Evolutionary conservation across 1,140 invertebrate genomes (phyloP).

Genomic region (Drosophila asahinai): DNA sequence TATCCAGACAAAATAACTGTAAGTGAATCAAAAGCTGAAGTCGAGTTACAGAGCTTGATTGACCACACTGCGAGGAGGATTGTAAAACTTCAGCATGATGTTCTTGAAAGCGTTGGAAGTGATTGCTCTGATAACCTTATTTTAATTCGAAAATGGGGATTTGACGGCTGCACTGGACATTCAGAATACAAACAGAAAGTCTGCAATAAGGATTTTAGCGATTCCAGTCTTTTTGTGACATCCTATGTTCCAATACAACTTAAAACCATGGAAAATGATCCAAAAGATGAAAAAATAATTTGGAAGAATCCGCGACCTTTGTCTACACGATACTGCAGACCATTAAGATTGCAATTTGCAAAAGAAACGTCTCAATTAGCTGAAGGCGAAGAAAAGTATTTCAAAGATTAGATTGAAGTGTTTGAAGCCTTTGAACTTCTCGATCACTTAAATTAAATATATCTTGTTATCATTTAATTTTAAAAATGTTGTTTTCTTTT

Average conservation of each 20-base stretch:
- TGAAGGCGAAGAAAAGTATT: neutral
- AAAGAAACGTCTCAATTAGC: too few species aligned
- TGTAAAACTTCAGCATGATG: neutral
- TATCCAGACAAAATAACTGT: too few species aligned
- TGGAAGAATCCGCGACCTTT: neutral
- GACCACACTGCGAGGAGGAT: too few species aligned
- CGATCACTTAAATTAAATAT: conserved; percentile 21
- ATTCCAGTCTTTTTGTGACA: too few species aligned
- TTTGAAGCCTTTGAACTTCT: neutral
- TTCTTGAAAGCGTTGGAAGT: conserved; percentile 11
- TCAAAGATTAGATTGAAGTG: conserved; percentile 2
- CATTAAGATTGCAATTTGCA: too few species aligned
- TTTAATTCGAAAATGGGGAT: neutral
- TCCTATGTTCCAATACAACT: neutral
- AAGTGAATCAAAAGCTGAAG: too few species aligned
- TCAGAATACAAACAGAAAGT: too few species aligned
- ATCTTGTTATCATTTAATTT: conserved; percentile 18
- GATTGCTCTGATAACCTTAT: conserved; percentile 10
- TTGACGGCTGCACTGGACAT: too few species aligned
- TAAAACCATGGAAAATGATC: conserved; percentile 2
- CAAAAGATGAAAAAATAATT: conserved; percentile 7
- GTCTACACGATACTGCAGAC: neutral
- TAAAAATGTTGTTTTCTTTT: conserved; percentile 19
- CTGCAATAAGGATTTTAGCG: too few species aligned
- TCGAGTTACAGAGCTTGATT: too few species aligned